These are phyloP conservation scores for Halcyon malimbica DNA, from an alignment of 2,113 vertebrate species.

Conservation along the genomic window DNA sequence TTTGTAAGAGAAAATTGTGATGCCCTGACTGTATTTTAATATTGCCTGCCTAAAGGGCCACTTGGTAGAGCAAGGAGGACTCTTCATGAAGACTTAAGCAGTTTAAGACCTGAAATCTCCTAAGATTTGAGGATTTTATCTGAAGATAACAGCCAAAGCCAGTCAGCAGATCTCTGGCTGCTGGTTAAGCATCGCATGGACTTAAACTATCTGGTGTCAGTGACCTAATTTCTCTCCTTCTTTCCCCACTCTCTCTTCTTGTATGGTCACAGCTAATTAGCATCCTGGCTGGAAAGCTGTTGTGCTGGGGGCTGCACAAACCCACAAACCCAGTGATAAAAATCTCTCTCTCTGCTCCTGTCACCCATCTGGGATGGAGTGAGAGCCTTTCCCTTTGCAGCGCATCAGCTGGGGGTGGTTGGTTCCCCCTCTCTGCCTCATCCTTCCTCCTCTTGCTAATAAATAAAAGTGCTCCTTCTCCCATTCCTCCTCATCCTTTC, in stretches of 20 bases:
- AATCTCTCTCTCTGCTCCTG: neutral
- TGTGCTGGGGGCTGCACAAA: neutral
- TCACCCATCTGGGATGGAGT: accelerated
- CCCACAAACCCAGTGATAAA: neutral
- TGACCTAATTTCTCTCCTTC: neutral
- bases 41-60: neutral
- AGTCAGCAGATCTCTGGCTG: neutral
- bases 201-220: neutral
- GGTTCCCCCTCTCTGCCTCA: neutral
- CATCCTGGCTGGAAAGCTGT: neutral
- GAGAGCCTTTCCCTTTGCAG: neutral
- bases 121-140: neutral
- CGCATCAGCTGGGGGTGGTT: accelerated
- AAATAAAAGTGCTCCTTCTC: neutral
- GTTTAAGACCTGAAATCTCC: neutral
- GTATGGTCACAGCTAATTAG: neutral
- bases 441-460: neutral
- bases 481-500: neutral
- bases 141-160: neutral
- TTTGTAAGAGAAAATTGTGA: neutral
- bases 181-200: neutral
- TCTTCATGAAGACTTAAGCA: neutral
- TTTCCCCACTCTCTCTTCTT: neutral
- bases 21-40: neutral
- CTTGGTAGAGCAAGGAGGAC: neutral